Evolutionary conservation across 2,113 vertebrate species (phyloP), one percentile per base, ranked within the genome.

Genomic region (Centrocercus urophasianus): DNA sequence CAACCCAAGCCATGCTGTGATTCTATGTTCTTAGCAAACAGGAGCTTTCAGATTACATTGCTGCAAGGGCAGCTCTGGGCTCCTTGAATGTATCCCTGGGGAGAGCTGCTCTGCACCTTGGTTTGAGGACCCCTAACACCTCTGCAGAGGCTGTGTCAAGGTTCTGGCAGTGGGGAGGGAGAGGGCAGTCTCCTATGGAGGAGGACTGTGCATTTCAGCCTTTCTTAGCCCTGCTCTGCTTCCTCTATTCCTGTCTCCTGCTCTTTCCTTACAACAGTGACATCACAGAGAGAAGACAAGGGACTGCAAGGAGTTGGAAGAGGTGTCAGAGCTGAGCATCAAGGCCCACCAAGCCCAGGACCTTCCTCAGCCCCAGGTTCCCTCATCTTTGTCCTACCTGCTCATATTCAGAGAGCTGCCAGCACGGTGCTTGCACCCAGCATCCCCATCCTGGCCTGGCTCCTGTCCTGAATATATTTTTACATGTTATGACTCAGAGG

Each of bases 381-480:
- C 56, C 30, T 67, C 22, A 34, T 65, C 38, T 76, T 79, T 73
- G 1, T 50, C 54, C 40, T 38, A 59, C 9, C 38, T 9, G 36
- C 34, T 52, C 56, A 43, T 10, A 24, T 32, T 66, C 42, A 22
- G 64, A 20, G n/a, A 71, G 32, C 60, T 81, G 28, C 5, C 13
- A 24, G 42, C 43, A 27, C 47, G 36, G 67, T 57, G 20, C 72
- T 50, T 63, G 72, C 48, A 57, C 72, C 34, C 91, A 80, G 47
- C 54, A 85, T 79, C 61, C 57, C 69, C 38, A 9, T 40, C 43
- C 60, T 70, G 70, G 52, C 36, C 93, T 72, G 79, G 69, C 90
- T 96, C 63, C 81, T 83, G 67, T 91, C 89, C 91, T 95, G 94
- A 96, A 96, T 94, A 89, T 93, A 95, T 93, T 89, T 90, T 89